phyloP scores from a whole-genome alignment of 2,888 invertebrate genomes.

The Mesopsocus fuscifrons region DNA sequence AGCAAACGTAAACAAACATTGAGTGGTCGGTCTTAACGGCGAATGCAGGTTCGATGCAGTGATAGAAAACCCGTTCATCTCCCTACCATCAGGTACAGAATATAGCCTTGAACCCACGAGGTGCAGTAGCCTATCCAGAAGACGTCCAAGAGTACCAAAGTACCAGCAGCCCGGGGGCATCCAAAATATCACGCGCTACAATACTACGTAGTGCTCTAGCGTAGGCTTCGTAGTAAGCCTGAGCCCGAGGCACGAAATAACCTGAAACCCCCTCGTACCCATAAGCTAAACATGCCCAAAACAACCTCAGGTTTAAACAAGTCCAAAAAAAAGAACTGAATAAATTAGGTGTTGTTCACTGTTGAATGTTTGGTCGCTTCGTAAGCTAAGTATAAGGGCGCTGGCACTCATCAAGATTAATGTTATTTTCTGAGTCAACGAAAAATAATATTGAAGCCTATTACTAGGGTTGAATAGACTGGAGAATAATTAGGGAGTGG shows the following conservation, averaged over 20 bases:
- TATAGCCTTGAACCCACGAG: background rate
- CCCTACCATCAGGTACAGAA: too few relatives aligned
- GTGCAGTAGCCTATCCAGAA: background rate
- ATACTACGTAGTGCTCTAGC: background rate
- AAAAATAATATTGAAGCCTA: background rate
- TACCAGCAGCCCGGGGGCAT: background rate
- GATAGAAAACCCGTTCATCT: too few relatives aligned
- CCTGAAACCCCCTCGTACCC: too few relatives aligned
- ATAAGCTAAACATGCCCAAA: too few relatives aligned
- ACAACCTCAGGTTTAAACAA: background rate
- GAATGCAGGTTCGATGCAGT: too few relatives aligned
- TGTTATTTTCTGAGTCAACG: background rate
- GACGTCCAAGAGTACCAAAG: background rate
- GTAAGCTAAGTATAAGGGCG: background rate
- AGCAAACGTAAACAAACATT: too few relatives aligned
- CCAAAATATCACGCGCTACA: background rate
- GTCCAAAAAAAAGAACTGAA: background rate
- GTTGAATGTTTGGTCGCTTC: background rate
- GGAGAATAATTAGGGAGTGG: too few relatives aligned
- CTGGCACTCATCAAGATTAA: background rate
- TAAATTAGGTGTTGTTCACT: background rate
- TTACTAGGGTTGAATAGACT: background rate
- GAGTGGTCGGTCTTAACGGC: too few relatives aligned
- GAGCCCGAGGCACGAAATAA: too few relatives aligned
- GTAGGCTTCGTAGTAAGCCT: background rate